Base-by-base conservation (phyloP, 2,797 vertebrate genomes). In the Streptopelia turtur region DNA sequence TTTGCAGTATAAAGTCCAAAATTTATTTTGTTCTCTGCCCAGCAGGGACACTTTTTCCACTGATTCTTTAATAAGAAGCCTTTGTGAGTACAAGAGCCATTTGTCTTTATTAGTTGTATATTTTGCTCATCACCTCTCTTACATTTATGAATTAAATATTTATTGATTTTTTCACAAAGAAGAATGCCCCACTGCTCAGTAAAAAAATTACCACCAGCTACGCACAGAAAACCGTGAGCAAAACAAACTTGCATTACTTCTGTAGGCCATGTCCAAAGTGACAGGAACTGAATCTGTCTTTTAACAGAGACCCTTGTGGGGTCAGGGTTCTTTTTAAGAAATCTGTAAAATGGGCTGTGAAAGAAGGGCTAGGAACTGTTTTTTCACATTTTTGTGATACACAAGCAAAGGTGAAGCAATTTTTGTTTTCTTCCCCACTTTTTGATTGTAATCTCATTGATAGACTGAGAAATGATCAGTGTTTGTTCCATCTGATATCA, bases 71-170 rank as follows among this genome's bases (percentile, higher is more conserved):
- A 90, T 93, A 89, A 94, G 83, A 89, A 83, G 55, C 75, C 53
- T 80, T 77, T 68, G 61, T 55, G 86, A 93, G 47, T 64, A 87
- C 0, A 0, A 89, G 88, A 87, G 41, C 45, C 57, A 95, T 96
- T 95, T 90, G 45, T 95, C 93, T 96, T 95, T 95, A 90, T 95
- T 95, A 95, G 93, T 70, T 84, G 57, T 85, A 30, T 71, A 89
- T 95, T 96, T 95, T 96, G 41, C 60, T 95, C 81, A 52, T 93
- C 78, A 82, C 49, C 75, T 71, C 56, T 65, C 83, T 89, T 95
- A 85, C 57, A 59, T 93, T 90, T 96, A 87, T 85, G 88, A 93
- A 95, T 97, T 96, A 96, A 95, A 87, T 95, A 93, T 95, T 84
- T 90, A 94, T 83, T 95, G 95, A 90, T 90, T 87, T 93, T 95